phyloP scores from a whole-genome alignment of 2,888 invertebrate species.

The Athrips mouffetella region DNA sequence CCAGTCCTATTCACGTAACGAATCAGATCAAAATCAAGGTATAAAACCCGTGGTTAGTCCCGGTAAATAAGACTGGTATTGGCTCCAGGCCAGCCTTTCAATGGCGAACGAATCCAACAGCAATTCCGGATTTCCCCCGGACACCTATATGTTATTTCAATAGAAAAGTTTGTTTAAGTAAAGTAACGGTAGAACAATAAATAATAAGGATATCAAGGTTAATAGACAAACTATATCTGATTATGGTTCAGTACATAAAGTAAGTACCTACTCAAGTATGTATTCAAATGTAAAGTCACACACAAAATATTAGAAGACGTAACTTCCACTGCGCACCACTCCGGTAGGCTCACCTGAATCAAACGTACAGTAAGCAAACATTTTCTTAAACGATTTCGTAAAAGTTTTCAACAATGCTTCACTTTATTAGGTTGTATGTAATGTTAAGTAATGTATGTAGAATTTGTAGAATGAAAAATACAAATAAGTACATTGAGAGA shows the following conservation, averaged over 20 bases:
- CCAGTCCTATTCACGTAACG: background rate
- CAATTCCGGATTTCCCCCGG: background rate
- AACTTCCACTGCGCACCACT: too few species aligned
- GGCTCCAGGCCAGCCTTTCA: constrained; percentile 1
- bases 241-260: background rate
- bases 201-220: background rate
- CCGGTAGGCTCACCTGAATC: too few species aligned
- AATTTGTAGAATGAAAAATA: constrained; percentile 1
- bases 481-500: background rate
- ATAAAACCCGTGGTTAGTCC: background rate
- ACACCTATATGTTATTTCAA: background rate
- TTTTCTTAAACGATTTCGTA: too few species aligned
- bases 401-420: too few species aligned
- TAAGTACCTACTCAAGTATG: too few species aligned
- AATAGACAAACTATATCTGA: background rate
- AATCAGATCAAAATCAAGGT: constrained; percentile 2
- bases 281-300: too few species aligned
- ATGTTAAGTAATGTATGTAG: background rate
- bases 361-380: too few species aligned
- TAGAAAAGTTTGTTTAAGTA: background rate
- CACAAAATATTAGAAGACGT: too few species aligned
- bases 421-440: too few species aligned
- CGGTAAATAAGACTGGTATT: background rate
- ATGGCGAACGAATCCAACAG: background rate
- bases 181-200: background rate